phyloP scores from a whole-genome alignment of 2,113 vertebrate species.

The Brienomyrus longianalis region DNA sequence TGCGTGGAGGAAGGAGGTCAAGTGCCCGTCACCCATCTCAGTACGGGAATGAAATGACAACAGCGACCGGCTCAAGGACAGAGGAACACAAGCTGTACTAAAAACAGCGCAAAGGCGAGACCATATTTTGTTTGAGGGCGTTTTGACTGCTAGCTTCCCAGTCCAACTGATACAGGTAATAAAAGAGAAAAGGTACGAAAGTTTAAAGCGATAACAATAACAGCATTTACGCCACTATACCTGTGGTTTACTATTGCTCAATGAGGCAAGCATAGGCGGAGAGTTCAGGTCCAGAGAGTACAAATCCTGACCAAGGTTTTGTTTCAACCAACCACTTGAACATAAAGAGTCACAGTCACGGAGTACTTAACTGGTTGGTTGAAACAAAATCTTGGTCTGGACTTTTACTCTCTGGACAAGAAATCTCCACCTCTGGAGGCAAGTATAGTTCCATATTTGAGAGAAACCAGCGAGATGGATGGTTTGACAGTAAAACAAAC shows the following conservation, averaged over 20 bases:
- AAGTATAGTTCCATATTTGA: background rate
- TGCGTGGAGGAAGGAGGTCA: background rate
- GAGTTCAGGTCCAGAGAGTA: too few relatives aligned
- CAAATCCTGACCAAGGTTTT: too few relatives aligned
- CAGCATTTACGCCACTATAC: background rate
- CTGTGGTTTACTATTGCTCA: background rate
- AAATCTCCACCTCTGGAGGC: too few relatives aligned
- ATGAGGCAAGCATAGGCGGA: background rate
- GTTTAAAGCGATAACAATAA: background rate
- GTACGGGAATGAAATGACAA: background rate
- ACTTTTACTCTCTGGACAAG: too few relatives aligned
- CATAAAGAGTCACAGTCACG: too few relatives aligned
- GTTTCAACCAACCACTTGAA: too few relatives aligned
- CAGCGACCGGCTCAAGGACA: background rate
- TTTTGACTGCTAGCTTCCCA: background rate
- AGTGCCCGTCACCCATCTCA: background rate
- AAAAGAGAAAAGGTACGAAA: background rate
- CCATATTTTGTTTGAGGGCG: background rate
- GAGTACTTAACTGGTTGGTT: too few relatives aligned
- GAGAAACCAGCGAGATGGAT: background rate
- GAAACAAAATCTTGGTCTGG: too few relatives aligned
- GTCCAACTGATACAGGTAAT: background rate
- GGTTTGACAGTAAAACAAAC: background rate
- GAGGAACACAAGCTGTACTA: background rate
- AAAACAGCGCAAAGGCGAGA: background rate